Percentiles rank a stretch among this genome's conserved stretches.
phyloP scores from a whole-genome alignment of 2,113 vertebrate species.

The Spea multiplicata region DNA sequence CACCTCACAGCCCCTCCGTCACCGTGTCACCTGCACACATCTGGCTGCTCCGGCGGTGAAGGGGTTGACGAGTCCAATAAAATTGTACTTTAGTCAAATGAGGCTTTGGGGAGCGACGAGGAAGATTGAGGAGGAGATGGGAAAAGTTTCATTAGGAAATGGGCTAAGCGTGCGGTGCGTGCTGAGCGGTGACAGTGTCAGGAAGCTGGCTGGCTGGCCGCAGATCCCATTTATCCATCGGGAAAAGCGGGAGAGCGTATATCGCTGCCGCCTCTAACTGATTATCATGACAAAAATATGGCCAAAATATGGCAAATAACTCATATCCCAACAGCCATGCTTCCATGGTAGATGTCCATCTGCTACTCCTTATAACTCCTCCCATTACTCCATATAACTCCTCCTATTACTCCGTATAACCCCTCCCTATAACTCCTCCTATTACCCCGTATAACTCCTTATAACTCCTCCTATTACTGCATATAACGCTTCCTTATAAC shows the following conservation, averaged over 20 bases:
- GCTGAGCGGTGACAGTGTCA: conserved; percentile 41
- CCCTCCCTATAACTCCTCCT: too few species aligned
- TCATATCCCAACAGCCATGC: too few species aligned
- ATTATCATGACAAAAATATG: too few species aligned
- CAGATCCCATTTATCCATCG: conserved; percentile 7
- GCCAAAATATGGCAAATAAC: too few species aligned
- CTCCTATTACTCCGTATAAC: too few species aligned
- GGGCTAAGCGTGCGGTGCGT: conserved; percentile 25
- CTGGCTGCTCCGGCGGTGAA: conserved; percentile 29
- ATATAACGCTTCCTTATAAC: too few species aligned
- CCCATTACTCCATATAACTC: too few species aligned
- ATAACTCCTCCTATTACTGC: too few species aligned
- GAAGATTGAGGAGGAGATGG: conserved; percentile 5
- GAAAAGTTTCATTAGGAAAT: conserved; percentile 35
- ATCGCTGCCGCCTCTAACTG: too few species aligned
- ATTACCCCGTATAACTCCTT: too few species aligned
- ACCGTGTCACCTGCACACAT: conserved; percentile 37
- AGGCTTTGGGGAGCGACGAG: conserved; percentile 22
- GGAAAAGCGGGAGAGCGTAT: conserved; percentile 1
- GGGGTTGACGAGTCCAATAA: conserved; percentile 35
- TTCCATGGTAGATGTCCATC: too few species aligned
- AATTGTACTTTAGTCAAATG: conserved; percentile 27
- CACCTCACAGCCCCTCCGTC: not conserved
- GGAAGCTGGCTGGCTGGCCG: conserved; percentile 18
- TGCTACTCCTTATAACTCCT: too few species aligned